Base-by-base conservation (phyloP, 2,113 vertebrate genomes). In the Leptobrachium ailaonicum region DNA sequence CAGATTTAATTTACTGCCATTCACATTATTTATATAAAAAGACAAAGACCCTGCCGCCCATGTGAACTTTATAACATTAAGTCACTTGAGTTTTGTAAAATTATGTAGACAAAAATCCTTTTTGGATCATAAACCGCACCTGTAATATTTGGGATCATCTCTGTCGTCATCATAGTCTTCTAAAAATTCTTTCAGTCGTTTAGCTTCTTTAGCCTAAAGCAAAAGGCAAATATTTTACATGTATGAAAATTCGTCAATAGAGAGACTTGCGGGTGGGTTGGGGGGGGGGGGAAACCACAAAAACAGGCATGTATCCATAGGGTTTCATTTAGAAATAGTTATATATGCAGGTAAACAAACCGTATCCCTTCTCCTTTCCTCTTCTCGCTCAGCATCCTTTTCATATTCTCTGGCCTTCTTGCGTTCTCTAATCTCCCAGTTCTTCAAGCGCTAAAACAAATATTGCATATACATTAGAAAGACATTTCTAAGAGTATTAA, bases 81-180 rank as follows among this genome's bases (percentile, higher is more conserved):
- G 20, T 32, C 20, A 32, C 20, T 32, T 32, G 20, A 1, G 0
- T 32, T 32, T 32, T 32, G 20, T 32, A 32, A 32, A 32, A 32
- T 32, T 32, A 32, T 32, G 20, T 32, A 32, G 20, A 32, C 20
- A 32, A 32, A 32, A 32, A 32, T 32, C 20, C 1, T 32, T 32
- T 32, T 1, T 32, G 20, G 20, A 32, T 32, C 50, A 54, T 8
- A 54, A 54, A 11, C 50, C 50, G 6, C 85, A 98, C 98, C 95
- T 95, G 87, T 98, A 99, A 82, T 98, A 99, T 85, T 99, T 99
- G 41, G 96, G 96, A 88, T 99, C 98, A 85, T 99, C 98, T 90
- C 98, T 87, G 78, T 99, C 97, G 83, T 99, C 98, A 84, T 99
- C 97, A 77, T 99, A 99, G 84, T 99, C 98, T 91, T 99, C 97